Percentiles rank a stretch among this genome's conserved stretches.
These are phyloP conservation scores for Pristiophorus japonicus DNA, from an alignment of 2,113 vertebrate species.

Conservation along the genomic window DNA sequence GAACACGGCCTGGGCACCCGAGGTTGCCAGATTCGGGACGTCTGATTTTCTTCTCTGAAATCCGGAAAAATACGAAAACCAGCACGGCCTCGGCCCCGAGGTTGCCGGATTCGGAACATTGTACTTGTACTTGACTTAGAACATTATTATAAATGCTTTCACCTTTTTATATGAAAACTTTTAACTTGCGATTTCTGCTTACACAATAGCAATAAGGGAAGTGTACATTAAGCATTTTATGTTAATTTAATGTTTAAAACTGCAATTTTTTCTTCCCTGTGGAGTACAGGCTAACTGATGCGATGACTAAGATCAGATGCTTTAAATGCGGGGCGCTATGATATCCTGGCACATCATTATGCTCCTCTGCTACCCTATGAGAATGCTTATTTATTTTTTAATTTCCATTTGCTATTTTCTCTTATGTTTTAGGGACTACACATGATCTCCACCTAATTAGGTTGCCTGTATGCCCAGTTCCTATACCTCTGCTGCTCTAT, in stretches of 20 bases:
- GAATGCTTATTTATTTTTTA: neutral
- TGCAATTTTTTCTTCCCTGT: neutral
- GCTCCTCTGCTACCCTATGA: neutral
- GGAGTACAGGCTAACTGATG: neutral
- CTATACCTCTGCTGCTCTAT: neutral
- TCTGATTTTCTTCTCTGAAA: too few species aligned
- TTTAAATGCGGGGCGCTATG: neutral
- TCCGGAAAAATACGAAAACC: too few species aligned
- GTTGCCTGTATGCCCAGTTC: neutral
- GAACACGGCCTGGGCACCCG: too few species aligned
- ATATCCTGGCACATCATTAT: neutral
- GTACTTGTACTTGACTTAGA: neutral
- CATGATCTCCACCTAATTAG: neutral
- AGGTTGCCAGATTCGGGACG: too few species aligned
- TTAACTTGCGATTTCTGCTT: neutral
- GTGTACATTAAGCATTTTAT: neutral
- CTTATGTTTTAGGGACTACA: neutral
- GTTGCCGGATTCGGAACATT: too few species aligned
- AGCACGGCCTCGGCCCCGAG: too few species aligned
- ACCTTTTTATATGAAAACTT: neutral
- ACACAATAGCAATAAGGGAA: neutral
- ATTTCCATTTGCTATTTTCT: neutral
- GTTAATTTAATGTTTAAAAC: too few species aligned
- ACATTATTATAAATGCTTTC: neutral
- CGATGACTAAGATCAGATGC: neutral